These are phyloP conservation scores for Volucella zonaria DNA, from an alignment of 2,888 invertebrate genomes.

Conservation along the genomic window DNA sequence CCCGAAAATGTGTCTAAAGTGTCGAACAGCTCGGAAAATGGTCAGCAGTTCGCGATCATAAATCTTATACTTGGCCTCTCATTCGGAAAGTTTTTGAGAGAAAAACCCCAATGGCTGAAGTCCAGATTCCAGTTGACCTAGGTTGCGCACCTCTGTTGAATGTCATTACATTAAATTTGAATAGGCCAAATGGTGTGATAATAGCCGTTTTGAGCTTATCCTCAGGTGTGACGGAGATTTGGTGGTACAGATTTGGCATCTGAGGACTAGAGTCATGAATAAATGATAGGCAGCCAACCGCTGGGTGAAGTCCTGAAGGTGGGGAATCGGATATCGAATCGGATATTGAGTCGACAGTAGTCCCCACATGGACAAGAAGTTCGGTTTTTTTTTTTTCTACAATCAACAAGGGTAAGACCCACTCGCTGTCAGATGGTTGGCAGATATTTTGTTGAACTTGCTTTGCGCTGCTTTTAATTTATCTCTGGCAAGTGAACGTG, in stretches of 20 bases:
- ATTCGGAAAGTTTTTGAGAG: constrained; percentile 10
- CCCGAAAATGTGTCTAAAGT: constrained; percentile 8
- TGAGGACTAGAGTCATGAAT: no score
- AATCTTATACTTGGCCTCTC: constrained; percentile 29
- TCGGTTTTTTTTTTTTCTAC: no score
- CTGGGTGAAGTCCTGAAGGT: no score
- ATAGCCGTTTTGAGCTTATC: constrained; percentile 45
- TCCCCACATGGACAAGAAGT: no score
- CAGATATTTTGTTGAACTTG: constrained; percentile 10
- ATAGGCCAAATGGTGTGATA: constrained; percentile 76
- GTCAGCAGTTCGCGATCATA: constrained; percentile 30
- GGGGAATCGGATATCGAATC: no score
- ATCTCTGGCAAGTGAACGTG: no score
- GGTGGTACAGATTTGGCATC: constrained; percentile 76
- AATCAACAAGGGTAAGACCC: background rate
- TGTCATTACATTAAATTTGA: constrained; percentile 77
- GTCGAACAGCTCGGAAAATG: background rate
- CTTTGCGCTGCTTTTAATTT: no score
- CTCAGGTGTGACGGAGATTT: constrained; percentile 50
- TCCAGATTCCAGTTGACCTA: constrained; percentile 15
- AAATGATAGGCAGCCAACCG: no score
- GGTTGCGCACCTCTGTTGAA: constrained; percentile 74
- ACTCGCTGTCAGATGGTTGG: constrained; percentile 8
- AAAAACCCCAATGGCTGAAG: constrained; percentile 10
- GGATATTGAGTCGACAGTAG: no score